Percentiles rank a stretch among this genome's conserved stretches.
These are phyloP conservation scores for Agrotis clavis DNA, from an alignment of 2,888 invertebrate genomes.

Conservation along the genomic window DNA sequence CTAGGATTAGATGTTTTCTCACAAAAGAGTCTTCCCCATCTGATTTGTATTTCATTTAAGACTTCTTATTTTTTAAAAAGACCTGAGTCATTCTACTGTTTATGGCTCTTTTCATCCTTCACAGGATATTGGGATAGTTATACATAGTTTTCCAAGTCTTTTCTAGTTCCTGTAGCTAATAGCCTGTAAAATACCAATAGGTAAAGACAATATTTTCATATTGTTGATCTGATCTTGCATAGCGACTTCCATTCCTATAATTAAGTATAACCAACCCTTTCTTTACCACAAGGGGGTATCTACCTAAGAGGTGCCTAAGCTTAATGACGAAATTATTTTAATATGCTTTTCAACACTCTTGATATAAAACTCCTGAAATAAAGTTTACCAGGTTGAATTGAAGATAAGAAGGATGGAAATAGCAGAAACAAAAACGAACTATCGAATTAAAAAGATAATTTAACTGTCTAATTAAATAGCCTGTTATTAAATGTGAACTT, in stretches of 20 bases:
- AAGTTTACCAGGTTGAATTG: slow-evolving; percentile 12
- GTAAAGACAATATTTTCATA: too few relatives aligned
- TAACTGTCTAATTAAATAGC: background rate
- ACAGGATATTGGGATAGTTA: too few relatives aligned
- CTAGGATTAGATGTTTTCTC: too few relatives aligned
- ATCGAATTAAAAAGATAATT: too few relatives aligned
- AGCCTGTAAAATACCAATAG: too few relatives aligned
- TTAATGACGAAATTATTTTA: slow-evolving; percentile 59
- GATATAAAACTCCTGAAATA: slow-evolving; percentile 26
- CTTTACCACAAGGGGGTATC: slow-evolving; percentile 14
- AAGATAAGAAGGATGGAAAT: too few relatives aligned
- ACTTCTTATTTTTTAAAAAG: too few relatives aligned
- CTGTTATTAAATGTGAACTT: slow-evolving; percentile 20
- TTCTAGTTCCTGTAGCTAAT: background rate
- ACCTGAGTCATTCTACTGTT: too few relatives aligned
- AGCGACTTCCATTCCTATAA: slow-evolving; percentile 13
- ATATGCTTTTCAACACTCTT: slow-evolving; percentile 51
- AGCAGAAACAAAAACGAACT: too few relatives aligned
- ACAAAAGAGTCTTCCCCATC: too few relatives aligned
- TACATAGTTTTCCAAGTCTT: background rate
- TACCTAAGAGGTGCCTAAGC: slow-evolving; percentile 21
- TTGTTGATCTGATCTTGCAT: slow-evolving; percentile 24
- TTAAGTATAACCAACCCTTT: slow-evolving; percentile 62
- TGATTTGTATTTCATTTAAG: too few relatives aligned
- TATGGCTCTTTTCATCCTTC: too few relatives aligned